Percentiles rank a stretch among this genome's conserved stretches.
phyloP scores from a whole-genome alignment of 2,113 vertebrate species.

The Rhinopomastus cyanomelas region DNA sequence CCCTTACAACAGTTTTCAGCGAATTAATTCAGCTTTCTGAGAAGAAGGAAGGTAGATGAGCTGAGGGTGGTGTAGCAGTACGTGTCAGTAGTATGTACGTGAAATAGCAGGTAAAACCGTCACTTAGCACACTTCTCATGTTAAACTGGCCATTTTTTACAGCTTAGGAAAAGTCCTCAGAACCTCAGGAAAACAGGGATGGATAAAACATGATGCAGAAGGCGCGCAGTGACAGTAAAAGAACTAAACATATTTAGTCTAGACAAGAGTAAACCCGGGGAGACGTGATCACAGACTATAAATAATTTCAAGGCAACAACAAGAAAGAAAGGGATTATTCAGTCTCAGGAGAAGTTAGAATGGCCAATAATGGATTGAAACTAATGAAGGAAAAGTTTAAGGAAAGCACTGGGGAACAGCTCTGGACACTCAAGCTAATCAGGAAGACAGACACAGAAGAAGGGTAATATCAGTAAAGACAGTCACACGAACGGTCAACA shows the following conservation, averaged over 20 bases:
- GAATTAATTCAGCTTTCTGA: constrained; percentile 3
- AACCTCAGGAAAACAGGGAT: background rate
- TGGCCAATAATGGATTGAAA: background rate
- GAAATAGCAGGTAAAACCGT: background rate
- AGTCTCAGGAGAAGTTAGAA: constrained; percentile 38
- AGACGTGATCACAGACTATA: constrained; percentile 47
- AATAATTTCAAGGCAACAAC: constrained; percentile 57
- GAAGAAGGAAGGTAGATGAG: background rate
- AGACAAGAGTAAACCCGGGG: constrained; percentile 58
- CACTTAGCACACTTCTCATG: background rate
- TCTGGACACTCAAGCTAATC: background rate
- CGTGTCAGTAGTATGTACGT: background rate
- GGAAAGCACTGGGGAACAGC: background rate
- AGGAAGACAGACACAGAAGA: background rate
- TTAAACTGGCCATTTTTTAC: background rate
- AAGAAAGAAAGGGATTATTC: constrained; percentile 30
- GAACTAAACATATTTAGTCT: constrained; percentile 66
- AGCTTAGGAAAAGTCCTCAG: background rate
- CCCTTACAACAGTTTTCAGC: background rate
- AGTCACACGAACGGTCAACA: background rate
- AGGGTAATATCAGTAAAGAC: background rate
- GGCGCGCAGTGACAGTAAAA: constrained; percentile 30
- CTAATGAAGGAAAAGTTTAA: constrained; percentile 46
- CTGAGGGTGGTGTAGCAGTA: background rate
- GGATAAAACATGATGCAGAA: background rate